A percentile compares a stretch with the other conserved stretches of the same genome.
Conservation (phyloP, 1,140 invertebrate genomes). For the Brachionus rotundiformis region DNA sequence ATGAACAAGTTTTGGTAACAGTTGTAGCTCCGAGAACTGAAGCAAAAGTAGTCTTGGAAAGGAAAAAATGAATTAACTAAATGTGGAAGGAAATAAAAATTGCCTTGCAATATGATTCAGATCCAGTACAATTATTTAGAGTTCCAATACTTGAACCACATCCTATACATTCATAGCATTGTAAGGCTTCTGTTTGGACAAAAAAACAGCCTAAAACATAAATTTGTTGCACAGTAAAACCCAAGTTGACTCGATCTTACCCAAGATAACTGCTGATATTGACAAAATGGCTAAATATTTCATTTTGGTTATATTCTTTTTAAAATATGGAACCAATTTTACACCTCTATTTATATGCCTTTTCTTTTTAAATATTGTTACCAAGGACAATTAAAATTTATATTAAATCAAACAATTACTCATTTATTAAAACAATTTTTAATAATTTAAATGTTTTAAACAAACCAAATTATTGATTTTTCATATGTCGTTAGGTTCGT, state of each 20-base stretch:
- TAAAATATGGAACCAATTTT: background rate
- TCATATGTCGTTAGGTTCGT: too few species aligned
- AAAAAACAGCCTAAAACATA: background rate
- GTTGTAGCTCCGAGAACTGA: background rate
- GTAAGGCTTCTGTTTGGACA: background rate
- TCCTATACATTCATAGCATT: background rate
- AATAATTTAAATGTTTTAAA: background rate
- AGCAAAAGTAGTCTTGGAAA: background rate
- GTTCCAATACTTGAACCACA: background rate
- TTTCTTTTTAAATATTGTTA: background rate
- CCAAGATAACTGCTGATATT: background rate
- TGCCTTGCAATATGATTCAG: background rate
- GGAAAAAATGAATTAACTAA: background rate
- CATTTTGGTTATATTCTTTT: background rate
- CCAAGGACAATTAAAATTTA: too few species aligned
- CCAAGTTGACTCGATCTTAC: background rate
- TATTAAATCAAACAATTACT: too few species aligned
- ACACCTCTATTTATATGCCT: background rate
- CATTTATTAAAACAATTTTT: background rate
- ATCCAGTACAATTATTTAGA: background rate
- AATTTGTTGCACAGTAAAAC: too few species aligned
- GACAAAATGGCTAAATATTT: background rate
- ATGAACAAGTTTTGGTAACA: background rate
- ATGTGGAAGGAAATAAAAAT: background rate
- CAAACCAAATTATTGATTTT: background rate